phyloP scores from a whole-genome alignment of 2,797 vertebrate species.

The Trematomus bernacchii region DNA sequence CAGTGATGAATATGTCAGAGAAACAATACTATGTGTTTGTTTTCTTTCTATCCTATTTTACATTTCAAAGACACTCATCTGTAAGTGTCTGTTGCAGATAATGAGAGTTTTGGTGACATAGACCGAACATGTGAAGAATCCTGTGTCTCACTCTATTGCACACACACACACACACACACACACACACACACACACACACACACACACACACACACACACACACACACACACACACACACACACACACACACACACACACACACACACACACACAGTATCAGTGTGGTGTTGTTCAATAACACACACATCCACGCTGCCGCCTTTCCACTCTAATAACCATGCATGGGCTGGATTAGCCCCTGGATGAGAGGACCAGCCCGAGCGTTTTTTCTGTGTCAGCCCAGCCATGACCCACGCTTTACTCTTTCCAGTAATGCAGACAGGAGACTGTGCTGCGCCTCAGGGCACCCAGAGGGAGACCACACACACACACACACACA shows the following conservation, averaged over 20 bases:
- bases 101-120: slow-evolving; percentile 27
- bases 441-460: slow-evolving; percentile 66
- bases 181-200: neutral
- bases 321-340: slow-evolving; percentile 82
- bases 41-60: slow-evolving; percentile 15
- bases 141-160: slow-evolving; percentile 16
- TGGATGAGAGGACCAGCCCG: slow-evolving; percentile 56
- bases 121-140: slow-evolving; percentile 15
- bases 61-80: slow-evolving; percentile 47
- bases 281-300: slow-evolving; percentile 37
- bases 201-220: slow-evolving; percentile 1
- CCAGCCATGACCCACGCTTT: slow-evolving; percentile 69
- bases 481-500: slow-evolving; percentile 13
- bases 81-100: slow-evolving; percentile 30
- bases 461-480: slow-evolving; percentile 50
- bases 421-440: slow-evolving; percentile 72
- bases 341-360: slow-evolving; percentile 69
- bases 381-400: slow-evolving; percentile 67
- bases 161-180: neutral
- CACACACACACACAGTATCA: slow-evolving; percentile 20
- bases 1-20: slow-evolving; percentile 17
- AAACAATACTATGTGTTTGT: slow-evolving; percentile 13
- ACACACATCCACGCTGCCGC: slow-evolving; percentile 58
- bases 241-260: neutral
- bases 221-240: slow-evolving; percentile 14